Evolutionary conservation across 2,888 invertebrate species (phyloP), one percentile per base, ranked within the genome.

Genomic region (Limnephilus rhombicus): DNA sequence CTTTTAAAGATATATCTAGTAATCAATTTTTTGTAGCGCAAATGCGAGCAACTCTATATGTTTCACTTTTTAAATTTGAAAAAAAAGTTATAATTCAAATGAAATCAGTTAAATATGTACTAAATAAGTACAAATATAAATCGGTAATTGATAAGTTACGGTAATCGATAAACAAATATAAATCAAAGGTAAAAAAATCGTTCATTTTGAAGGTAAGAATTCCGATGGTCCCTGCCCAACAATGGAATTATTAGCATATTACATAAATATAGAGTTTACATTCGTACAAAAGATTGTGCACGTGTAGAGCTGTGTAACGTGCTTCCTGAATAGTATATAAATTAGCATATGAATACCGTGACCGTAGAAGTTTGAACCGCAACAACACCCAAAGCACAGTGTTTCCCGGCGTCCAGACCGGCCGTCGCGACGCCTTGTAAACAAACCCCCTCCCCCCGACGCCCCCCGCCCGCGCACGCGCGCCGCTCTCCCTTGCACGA

Each of bases 361-460:
- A 68, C 68, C 68, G 24, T 9, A 68, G 68, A 9, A 24, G 68
- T 68, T 24, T 68, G 24, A n/a, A 68, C 68, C 68, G 68, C 68
- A 68, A 68, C 68, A 68, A n/a, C 68, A 68, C 68, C 68, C 24
- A 24, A 68, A 68, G 68, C 68, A 68, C 68, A 68, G 24, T 24
- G 68, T 68, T 68, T 68, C 24, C 82, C 31, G 83, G 37, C 83
- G 83, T 83, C 83, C 37, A 83, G 83, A 83, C 83, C 37, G 37
- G 83, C 12, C 83, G 83, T 34, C 83, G 83, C 34, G 83, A 83
- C 83, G 83, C 83, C 49, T 29, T 86, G 49, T 86, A 86, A 86
- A 86, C 86, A 86, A 86, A 86, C 49, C 49, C 86, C 29, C 31
- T 31, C 29, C 29, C 49, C 13, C 41, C n/a, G n/a, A 18, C 24